Conservation (phyloP, 2,797 vertebrate genomes). For the Prionace glauca region DNA sequence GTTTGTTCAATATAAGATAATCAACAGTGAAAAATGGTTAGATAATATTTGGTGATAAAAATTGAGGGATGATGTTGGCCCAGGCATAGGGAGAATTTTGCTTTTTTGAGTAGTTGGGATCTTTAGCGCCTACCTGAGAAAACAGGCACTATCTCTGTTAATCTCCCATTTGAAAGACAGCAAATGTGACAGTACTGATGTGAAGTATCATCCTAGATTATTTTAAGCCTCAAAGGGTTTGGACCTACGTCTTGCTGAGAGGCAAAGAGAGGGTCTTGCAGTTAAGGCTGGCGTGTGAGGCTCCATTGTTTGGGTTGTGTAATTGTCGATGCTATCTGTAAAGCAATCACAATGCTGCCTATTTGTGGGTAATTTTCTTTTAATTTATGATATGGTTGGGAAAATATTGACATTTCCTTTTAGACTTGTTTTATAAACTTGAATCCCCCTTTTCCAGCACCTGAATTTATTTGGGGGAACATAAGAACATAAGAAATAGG, state of each 20-base stretch:
- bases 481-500: too few species aligned
- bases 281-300: neutral
- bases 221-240: neutral
- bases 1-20: neutral
- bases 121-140: neutral
- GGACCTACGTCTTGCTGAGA: neutral
- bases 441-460: neutral
- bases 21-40: neutral
- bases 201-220: neutral
- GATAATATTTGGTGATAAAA: neutral
- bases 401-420: neutral
- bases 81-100: neutral
- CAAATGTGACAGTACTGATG: neutral
- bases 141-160: neutral
- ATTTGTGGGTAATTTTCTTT: neutral
- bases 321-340: neutral
- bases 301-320: neutral
- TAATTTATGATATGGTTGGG: neutral
- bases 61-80: neutral
- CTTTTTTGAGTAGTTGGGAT: neutral
- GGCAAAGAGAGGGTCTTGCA: neutral
- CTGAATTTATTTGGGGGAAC: neutral
- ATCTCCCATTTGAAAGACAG: neutral
- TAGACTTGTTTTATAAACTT: neutral
- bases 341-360: neutral